phyloP scores from a whole-genome alignment of 2,888 invertebrate species.

The Drosophila niveifrons region DNA sequence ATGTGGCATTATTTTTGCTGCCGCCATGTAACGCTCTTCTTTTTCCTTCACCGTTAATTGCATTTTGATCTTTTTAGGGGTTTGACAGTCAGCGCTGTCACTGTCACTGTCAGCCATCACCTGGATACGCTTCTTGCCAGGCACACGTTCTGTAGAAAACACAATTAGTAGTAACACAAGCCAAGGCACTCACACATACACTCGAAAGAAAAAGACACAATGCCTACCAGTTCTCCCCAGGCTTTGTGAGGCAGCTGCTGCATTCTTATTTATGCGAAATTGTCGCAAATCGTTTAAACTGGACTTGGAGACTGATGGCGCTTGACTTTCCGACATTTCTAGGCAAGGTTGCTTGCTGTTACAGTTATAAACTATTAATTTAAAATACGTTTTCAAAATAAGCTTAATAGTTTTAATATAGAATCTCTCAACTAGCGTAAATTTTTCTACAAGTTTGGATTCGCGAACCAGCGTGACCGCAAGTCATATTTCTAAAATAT shows the following conservation, averaged over 20 bases:
- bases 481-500: neutral
- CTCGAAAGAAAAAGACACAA: slow-evolving; percentile 17
- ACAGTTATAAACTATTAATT: slow-evolving; percentile 47
- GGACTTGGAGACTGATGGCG: slow-evolving; percentile 70
- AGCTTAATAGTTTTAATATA: slow-evolving; percentile 22
- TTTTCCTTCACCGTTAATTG: slow-evolving; percentile 83
- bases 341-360: slow-evolving; percentile 23
- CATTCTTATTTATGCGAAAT: slow-evolving; percentile 82
- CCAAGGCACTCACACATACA: neutral
- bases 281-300: slow-evolving; percentile 82
- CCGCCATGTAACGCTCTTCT: slow-evolving; percentile 83
- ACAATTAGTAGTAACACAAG: neutral
- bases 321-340: slow-evolving; percentile 77
- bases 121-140: slow-evolving; percentile 84
- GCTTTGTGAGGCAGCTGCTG: slow-evolving; percentile 50
- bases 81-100: slow-evolving; percentile 76
- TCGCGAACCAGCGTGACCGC: slow-evolving; percentile 31
- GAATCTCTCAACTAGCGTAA: slow-evolving; percentile 38
- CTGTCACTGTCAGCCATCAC: slow-evolving; percentile 84
- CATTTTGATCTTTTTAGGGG: slow-evolving; percentile 80
- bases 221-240: slow-evolving; percentile 70
- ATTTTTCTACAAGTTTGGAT: slow-evolving; percentile 46
- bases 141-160: slow-evolving; percentile 79
- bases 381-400: slow-evolving; percentile 42
- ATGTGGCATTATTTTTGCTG: slow-evolving; percentile 82